Evolutionary conservation across 2,113 vertebrate genomes (phyloP), one percentile per base, ranked within the genome.

Genomic region (Peromyscus polionotus): DNA sequence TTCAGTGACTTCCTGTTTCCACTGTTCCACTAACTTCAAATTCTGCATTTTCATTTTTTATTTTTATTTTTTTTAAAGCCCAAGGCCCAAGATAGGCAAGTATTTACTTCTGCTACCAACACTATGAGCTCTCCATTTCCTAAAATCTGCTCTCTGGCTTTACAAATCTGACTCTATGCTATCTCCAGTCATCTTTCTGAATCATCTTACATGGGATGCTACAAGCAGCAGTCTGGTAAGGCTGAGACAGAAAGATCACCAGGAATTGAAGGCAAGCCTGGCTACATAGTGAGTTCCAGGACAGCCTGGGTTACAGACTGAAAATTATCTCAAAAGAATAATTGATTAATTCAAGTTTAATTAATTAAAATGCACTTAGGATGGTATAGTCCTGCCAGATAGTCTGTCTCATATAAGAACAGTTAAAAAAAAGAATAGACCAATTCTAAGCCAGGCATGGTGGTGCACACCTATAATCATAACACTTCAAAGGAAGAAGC

Each of bases 91-190:
- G 59, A 45, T 26, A 77, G 59, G 59, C 26, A 80, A 59, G 8
- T 39, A 10, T 61, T 31, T 51, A 48, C 45, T 70, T 45, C 28
- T 63, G 20, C 28, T 28, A 28, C 11, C 28, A 51, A 36, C 1
- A 91, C 36, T 33, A 70, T 17, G 16, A 70, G 33, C 68, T 70
- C 48, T 5, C 36, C 36, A 57, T 5, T 28, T 12, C 45, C 24
- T 81, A 26, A 68, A 67, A 28, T 93, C 68, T 31, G 17, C 14
- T 94, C 61, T 72, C 31, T 81, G 73, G n/a, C 93, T 92, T 75
- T 94, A 94, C 75, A 91, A 90, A 91, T 84, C 54, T 70, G 36
- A 77, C 26, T 94, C 39, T 61, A 42, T 79, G 61, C 39, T 33
- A 33, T 80, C 73, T 85, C 63, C 26, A 88, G 7, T 94, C 65